Conservation (phyloP, 2,888 invertebrate genomes). For the Chydorus sphaericus region DNA sequence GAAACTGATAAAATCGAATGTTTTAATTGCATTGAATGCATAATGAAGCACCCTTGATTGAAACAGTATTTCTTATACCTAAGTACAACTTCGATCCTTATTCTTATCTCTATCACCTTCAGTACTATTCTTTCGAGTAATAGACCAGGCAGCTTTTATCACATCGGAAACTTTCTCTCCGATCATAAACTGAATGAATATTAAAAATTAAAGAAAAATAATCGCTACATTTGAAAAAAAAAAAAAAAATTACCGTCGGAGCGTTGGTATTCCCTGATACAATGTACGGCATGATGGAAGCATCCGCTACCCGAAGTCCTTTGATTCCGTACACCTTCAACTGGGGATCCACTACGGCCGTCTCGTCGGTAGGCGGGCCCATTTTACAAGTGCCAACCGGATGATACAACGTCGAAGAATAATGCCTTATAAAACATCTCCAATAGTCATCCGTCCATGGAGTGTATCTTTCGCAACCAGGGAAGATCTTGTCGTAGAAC, state of each 20-base stretch:
- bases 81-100: no score
- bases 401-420: neutral
- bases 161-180: slow-evolving; percentile 69
- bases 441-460: slow-evolving; percentile 53
- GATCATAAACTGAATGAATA: slow-evolving; percentile 47
- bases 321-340: slow-evolving; percentile 39
- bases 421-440: slow-evolving; percentile 38
- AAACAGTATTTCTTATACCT: no score
- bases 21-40: no score
- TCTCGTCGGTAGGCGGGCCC: slow-evolving; percentile 26
- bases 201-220: neutral
- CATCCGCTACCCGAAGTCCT: slow-evolving; percentile 56
- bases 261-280: slow-evolving; percentile 63
- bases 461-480: slow-evolving; percentile 38
- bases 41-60: no score
- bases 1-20: no score
- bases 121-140: no score
- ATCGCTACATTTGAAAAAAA: slow-evolving; percentile 63
- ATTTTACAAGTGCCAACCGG: slow-evolving; percentile 12
- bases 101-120: no score
- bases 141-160: slow-evolving; percentile 55
- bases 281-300: slow-evolving; percentile 63
- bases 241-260: slow-evolving; percentile 46
- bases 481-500: slow-evolving; percentile 43
- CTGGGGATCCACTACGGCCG: slow-evolving; percentile 51